phyloP scores from a whole-genome alignment of 2,888 invertebrate genomes.

The Laspeyria flexula region DNA sequence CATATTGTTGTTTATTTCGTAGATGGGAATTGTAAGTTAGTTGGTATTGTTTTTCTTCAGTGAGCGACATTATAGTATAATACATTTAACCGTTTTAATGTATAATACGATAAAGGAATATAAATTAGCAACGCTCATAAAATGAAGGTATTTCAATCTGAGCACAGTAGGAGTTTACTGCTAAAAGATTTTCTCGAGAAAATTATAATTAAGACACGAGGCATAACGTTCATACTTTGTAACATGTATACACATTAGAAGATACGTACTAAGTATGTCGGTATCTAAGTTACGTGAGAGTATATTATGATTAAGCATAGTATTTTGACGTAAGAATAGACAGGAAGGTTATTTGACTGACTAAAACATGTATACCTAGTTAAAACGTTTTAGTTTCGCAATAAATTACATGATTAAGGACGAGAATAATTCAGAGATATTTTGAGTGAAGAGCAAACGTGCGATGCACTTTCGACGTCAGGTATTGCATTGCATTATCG shows the following conservation, averaged over 20 bases:
- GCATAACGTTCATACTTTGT: background rate
- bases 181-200: background rate
- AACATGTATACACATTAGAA: background rate
- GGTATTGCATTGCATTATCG: constrained; percentile 71
- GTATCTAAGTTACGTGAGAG: background rate
- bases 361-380: background rate
- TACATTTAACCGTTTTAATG: too few species aligned
- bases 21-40: too few species aligned
- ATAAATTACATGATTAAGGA: constrained; percentile 13
- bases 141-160: background rate
- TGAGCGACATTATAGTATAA: too few species aligned
- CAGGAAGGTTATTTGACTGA: background rate
- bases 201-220: background rate
- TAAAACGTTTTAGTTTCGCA: constrained; percentile 1
- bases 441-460: constrained; percentile 26
- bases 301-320: background rate
- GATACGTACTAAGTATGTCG: background rate
- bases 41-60: too few species aligned
- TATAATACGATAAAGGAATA: too few species aligned
- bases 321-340: background rate
- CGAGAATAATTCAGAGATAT: constrained; percentile 21
- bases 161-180: background rate
- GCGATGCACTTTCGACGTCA: constrained; percentile 59
- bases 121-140: background rate
- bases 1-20: too few species aligned